A percentile compares a stretch with the other conserved stretches of the same genome.
These are phyloP conservation scores for Orchestes rusci DNA, from an alignment of 2,888 invertebrate genomes.

Conservation along the genomic window DNA sequence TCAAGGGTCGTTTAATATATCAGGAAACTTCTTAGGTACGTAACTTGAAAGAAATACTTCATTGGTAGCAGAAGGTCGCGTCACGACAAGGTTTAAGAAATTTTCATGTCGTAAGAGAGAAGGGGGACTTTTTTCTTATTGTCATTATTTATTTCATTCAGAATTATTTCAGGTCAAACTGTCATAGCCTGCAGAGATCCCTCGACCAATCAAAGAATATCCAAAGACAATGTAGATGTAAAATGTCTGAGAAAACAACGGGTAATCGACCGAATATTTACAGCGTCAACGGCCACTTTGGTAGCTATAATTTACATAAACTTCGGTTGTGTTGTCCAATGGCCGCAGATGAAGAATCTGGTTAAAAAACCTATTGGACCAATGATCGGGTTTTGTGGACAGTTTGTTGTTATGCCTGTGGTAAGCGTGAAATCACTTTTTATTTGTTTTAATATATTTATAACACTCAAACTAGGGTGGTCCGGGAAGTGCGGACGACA, in stretches of 20 bases:
- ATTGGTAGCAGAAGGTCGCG: neutral
- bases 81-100: too few relatives aligned
- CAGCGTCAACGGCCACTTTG: constrained; percentile 65
- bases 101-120: too few relatives aligned
- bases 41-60: constrained; percentile 1
- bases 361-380: constrained; percentile 70
- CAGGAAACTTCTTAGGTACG: constrained; percentile 40
- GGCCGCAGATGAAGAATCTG: constrained; percentile 59
- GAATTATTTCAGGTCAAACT: constrained; percentile 35
- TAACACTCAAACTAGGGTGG: too few relatives aligned
- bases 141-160: too few relatives aligned
- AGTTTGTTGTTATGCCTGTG: constrained; percentile 81
- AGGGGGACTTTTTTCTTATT: too few relatives aligned
- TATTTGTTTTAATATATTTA: too few relatives aligned
- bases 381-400: constrained; percentile 67
- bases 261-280: constrained; percentile 66
- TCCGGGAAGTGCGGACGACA: too few relatives aligned
- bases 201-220: constrained; percentile 18
- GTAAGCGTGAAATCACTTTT: constrained; percentile 48
- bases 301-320: constrained; percentile 80
- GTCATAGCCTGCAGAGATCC: constrained; percentile 30
- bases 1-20: constrained; percentile 35
- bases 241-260: constrained; percentile 43
- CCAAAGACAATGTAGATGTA: constrained; percentile 33
- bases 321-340: constrained; percentile 83